These are phyloP conservation scores for Gortyna flavago DNA, from an alignment of 2,888 invertebrate genomes.

Conservation along the genomic window DNA sequence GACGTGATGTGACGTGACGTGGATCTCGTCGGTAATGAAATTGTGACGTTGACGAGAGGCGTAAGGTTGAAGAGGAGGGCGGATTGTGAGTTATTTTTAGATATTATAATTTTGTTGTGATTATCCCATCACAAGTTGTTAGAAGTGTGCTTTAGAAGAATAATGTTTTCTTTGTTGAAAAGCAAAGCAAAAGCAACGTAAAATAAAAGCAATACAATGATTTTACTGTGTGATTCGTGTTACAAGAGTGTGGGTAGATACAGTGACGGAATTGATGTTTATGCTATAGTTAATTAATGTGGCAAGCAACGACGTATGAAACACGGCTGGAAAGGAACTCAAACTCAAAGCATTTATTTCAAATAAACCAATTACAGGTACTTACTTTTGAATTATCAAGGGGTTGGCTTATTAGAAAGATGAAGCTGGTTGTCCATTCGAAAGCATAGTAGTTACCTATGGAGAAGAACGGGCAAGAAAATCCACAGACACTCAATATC, in stretches of 20 bases:
- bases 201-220: background rate
- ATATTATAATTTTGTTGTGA: background rate
- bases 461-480: too few relatives aligned
- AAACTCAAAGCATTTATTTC: too few relatives aligned
- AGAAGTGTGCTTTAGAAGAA: background rate
- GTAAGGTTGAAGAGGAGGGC: slow-evolving; percentile 56
- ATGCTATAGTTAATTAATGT: background rate
- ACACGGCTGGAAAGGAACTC: background rate
- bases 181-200: too few relatives aligned
- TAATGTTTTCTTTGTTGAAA: too few relatives aligned
- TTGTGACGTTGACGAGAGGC: slow-evolving; percentile 80
- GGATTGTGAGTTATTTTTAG: slow-evolving; percentile 14
- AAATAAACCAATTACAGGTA: too few relatives aligned
- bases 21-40: slow-evolving; percentile 85
- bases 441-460: too few relatives aligned
- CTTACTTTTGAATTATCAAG: too few relatives aligned
- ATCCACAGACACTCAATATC: too few relatives aligned
- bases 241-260: background rate
- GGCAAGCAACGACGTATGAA: background rate
- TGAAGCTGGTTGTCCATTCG: too few relatives aligned
- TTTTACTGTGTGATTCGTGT: background rate
- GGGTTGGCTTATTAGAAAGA: too few relatives aligned
- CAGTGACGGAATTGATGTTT: background rate
- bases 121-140: background rate
- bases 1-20: slow-evolving; percentile 75